Base-by-base conservation (phyloP, 2,888 invertebrate genomes). In the Caenorhabditis sp. region DNA sequence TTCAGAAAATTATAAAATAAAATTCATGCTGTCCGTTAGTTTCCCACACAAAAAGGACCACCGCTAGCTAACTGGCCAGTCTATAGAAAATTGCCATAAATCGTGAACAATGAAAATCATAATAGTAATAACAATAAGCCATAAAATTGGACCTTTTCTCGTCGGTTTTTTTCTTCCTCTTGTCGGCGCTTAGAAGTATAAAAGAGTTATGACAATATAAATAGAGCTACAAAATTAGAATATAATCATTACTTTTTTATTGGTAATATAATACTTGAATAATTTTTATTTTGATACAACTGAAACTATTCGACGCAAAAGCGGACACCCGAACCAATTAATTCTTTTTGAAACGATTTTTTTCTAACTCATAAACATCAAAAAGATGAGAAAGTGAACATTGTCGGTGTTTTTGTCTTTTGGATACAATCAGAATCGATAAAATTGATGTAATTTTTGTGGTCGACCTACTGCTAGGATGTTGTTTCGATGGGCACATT, bases 51-150 rank as follows among this genome's bases (percentile, higher is more conserved):
- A 7, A 43, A 43, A 43, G 17, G 43, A 17, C 17, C 43, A 14
- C 43, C 43, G 31, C 31, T 7, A 31, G 10, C 31, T 31, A 31
- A 31, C n/a, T n/a, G 7, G 36, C 17, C 17, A 43, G 43, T 43
- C 43, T 14, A 43, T 43, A 10, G 43, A 43, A 43, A 43, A 43
- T 14, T 43, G 43, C 43, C 43, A 43, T 43, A 43, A 43, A 43
- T 43, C 43, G 43, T 43, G 43, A 43, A 43, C 43, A 43, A 43
- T 43, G 43, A 43, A 36, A 43, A 43, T 43, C 43, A 43, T 43
- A 43, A 43, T 43, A 43, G 43, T 43, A 12, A 43, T 43, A 43
- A 43, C 17, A 43, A 43, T 43, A 43, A 43, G 43, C 17, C 43
- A 43, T 43, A 43, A 43, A 43, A 43, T 12, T 43, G 43, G 43